These are phyloP conservation scores for Conus canariensis DNA, from an alignment of 2,888 invertebrate genomes.

Conservation along the genomic window DNA sequence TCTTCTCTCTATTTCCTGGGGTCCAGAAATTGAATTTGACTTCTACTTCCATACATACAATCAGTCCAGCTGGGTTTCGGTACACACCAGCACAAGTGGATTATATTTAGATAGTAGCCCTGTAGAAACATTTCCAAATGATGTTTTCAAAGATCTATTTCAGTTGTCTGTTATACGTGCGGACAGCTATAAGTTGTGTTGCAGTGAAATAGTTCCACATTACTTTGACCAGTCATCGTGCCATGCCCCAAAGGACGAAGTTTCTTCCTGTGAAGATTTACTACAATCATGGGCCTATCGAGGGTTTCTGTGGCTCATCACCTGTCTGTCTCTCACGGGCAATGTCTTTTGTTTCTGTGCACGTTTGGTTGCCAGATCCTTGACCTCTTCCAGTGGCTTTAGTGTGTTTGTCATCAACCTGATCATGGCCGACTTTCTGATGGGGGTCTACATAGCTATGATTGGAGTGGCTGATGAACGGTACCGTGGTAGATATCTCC, in stretches of 20 bases:
- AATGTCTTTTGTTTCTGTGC: background rate
- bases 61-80: background rate
- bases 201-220: background rate
- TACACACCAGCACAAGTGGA: background rate
- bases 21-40: background rate
- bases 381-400: background rate
- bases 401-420: background rate
- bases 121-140: background rate
- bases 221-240: background rate
- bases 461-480: slow-evolving; percentile 8
- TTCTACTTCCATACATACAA: background rate
- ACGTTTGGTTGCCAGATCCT: background rate
- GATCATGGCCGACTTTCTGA: slow-evolving; percentile 2
- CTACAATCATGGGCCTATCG: slow-evolving; percentile 9
- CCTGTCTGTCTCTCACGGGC: background rate
- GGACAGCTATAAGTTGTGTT: background rate
- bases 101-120: background rate
- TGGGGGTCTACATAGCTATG: background rate
- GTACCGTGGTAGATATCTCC: background rate
- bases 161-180: background rate
- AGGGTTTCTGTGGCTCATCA: background rate
- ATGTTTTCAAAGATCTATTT: background rate
- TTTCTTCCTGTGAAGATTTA: slow-evolving; percentile 18
- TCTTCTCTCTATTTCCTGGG: background rate
- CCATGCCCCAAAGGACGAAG: background rate